These are phyloP conservation scores for Calameuta idolon DNA, from an alignment of 2,888 invertebrate genomes.

Conservation along the genomic window DNA sequence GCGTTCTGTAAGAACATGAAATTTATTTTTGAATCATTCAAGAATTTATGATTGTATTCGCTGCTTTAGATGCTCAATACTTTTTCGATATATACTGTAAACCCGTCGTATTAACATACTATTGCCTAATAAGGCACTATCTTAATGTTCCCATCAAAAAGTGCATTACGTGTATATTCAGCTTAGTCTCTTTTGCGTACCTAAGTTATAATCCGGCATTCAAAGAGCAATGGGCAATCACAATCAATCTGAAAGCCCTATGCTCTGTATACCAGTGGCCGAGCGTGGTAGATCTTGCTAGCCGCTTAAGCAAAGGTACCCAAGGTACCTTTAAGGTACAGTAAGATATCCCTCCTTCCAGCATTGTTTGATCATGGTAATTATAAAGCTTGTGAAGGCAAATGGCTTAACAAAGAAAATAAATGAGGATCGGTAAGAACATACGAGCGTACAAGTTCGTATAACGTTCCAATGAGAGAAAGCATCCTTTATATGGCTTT, in stretches of 20 bases:
- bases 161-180: background rate
- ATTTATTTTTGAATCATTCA: background rate
- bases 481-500: background rate
- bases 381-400: constrained; percentile 45
- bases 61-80: background rate
- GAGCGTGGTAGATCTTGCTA: background rate
- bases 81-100: background rate
- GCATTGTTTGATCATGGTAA: constrained; percentile 61
- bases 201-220: constrained; percentile 21
- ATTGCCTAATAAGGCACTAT: background rate
- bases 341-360: constrained; percentile 10
- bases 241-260: constrained; percentile 23
- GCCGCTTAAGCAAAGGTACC: background rate
- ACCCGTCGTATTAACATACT: background rate
- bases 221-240: constrained; percentile 26
- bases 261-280: background rate
- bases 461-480: background rate
- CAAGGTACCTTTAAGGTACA: background rate
- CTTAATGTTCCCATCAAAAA: background rate
- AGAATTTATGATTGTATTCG: background rate
- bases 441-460: background rate
- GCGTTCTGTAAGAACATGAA: background rate
- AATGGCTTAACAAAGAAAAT: constrained; percentile 31
- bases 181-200: background rate
- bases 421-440: constrained; percentile 28